Base-by-base conservation (phyloP, 1,140 invertebrate genomes). In the Heliconius eleuchia region DNA sequence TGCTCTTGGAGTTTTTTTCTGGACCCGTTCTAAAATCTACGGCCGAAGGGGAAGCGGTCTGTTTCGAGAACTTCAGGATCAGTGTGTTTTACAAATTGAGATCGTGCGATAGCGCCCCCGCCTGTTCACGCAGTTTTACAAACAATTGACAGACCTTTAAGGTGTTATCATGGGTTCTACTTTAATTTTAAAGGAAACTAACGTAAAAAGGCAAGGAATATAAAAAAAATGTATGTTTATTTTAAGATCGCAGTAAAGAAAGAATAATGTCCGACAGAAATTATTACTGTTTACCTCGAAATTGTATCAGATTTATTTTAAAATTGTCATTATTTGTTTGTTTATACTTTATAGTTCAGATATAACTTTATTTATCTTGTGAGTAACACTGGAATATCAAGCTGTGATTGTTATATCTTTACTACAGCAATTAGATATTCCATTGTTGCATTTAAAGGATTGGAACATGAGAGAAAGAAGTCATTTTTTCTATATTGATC, bases 381-480 rank as follows among this genome's bases (percentile, higher is more conserved):
- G 11, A 66, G 60, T 66, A 23, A 66, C 60, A 66, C 23, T 66
- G 60, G 60, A 66, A 66, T 66, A 66, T 66, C 60, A 23, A 30
- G 60, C 60, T 0, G 3, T 66, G 60, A 66, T 16, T 30, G 1
- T 13, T 66, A 27, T 66, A 66, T 30, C 60, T 66, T 66, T 3
- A 3, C 60, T 66, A 8, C 60, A 11, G 30, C 60, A 23, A 3
- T 27, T 11, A 27, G 60, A 30, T 66, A 66, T 66, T 66, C 60
- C 60, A 66, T 66, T 66, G 60, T 66, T 27, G 60, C 60, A 27
- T 66, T 66, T 27, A 5, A 60, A 34, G 74, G 78, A 73, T 72
- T 72, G 74, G 78, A 76, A 71, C 57, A 79, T 46, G 73, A 76
- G 78, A 79, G 78, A 75, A 57, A 52, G 74, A 72, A 73, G 74